phyloP scores from a whole-genome alignment of 1,140 invertebrate genomes.

The Saccostrea cuccullata region DNA sequence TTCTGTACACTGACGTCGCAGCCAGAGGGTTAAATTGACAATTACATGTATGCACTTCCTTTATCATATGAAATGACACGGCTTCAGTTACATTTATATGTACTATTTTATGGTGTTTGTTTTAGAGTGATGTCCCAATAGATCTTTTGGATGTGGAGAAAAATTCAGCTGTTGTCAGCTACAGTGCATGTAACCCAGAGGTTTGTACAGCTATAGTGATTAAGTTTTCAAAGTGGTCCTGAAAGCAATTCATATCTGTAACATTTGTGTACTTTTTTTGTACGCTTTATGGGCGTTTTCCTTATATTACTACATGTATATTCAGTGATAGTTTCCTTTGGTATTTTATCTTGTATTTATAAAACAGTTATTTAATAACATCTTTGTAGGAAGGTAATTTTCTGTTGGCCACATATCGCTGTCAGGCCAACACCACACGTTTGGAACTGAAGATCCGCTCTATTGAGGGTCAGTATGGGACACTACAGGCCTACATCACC shows the following conservation, averaged over 20 bases:
- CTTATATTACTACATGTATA: no score
- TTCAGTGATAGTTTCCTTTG: neutral
- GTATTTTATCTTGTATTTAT: no score
- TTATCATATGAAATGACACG: no score
- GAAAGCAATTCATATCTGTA: no score
- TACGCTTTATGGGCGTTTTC: no score
- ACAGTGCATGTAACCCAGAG: conserved; percentile 85
- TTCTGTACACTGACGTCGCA: no score
- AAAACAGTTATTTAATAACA: neutral
- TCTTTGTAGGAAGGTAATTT: conserved; percentile 84
- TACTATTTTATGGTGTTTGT: conserved; percentile 37
- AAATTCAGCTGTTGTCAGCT: conserved; percentile 92
- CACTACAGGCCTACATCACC: conserved; percentile 88
- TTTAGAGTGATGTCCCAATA: conserved; percentile 87
- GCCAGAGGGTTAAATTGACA: no score
- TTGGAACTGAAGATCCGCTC: conserved; percentile 88
- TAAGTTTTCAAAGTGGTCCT: no score
- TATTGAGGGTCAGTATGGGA: conserved; percentile 89
- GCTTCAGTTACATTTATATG: neutral
- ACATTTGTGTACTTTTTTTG: no score
- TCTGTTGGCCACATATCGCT: conserved; percentile 90
- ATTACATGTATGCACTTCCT: no score
- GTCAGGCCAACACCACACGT: conserved; percentile 91
- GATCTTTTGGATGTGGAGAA: conserved; percentile 91
- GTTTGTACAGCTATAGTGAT: conserved; percentile 74